phyloP scores from a whole-genome alignment of 2,797 vertebrate species.

The Nothura maculosa region DNA sequence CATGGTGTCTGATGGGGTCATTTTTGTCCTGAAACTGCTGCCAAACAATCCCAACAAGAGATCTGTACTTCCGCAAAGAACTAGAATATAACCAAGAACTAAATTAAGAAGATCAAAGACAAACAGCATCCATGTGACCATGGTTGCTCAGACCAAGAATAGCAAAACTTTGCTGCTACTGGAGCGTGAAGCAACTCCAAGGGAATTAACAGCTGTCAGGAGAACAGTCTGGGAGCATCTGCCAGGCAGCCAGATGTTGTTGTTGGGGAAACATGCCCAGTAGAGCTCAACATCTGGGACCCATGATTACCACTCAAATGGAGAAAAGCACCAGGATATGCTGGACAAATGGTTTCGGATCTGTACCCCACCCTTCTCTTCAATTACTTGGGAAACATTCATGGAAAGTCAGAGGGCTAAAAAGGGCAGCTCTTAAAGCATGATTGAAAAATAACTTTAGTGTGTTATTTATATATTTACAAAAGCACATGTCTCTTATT shows the following conservation, averaged over 20 bases:
- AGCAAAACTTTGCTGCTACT: not conserved
- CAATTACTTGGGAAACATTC: not conserved
- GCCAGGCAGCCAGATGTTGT: constrained; percentile 69
- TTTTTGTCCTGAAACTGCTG: not conserved
- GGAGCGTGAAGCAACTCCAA: constrained; percentile 26
- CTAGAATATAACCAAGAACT: not conserved
- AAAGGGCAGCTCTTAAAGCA: constrained; percentile 27
- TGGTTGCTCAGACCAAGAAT: not conserved
- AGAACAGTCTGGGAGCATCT: constrained; percentile 22
- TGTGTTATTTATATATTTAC: constrained; percentile 38
- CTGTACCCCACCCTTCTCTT: not conserved
- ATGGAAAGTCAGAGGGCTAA: constrained; percentile 17
- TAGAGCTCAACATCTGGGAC: constrained; percentile 9
- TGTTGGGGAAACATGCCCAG: constrained; percentile 8
- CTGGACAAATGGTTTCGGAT: constrained; percentile 4
- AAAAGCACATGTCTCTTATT: constrained; percentile 45
- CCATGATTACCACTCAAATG: not conserved
- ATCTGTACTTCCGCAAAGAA: not conserved
- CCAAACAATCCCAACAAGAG: not conserved
- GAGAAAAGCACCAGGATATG: not conserved
- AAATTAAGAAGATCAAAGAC: not conserved
- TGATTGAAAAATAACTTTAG: not conserved
- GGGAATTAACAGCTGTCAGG: constrained; percentile 27
- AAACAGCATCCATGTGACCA: not conserved
- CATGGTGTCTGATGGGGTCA: not conserved